These are phyloP conservation scores for Pasiphila rectangulata DNA, from an alignment of 2,888 invertebrate genomes.

Conservation along the genomic window DNA sequence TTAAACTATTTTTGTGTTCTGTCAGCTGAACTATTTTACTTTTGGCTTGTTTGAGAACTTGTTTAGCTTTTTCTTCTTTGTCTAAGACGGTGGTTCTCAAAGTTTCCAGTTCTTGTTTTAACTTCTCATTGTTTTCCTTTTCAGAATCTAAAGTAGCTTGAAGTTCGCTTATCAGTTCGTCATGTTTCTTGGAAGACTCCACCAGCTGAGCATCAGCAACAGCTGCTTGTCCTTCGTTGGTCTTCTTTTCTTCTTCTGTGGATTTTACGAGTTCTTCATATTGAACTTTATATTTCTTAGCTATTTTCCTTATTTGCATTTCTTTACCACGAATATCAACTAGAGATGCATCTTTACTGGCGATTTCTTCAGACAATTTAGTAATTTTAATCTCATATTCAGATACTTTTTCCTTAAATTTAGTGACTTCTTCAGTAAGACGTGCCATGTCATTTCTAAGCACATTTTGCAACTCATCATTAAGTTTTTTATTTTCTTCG, in stretches of 20 bases:
- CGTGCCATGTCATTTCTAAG: slow-evolving; percentile 81
- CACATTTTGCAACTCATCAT: slow-evolving; percentile 80
- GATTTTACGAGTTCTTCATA: slow-evolving; percentile 88
- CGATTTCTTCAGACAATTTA: slow-evolving; percentile 83
- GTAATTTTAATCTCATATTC: slow-evolving; percentile 82
- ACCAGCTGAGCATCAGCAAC: slow-evolving; percentile 67
- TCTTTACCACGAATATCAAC: slow-evolving; percentile 86
- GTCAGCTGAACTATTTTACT: slow-evolving; percentile 86
- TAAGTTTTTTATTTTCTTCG: slow-evolving; percentile 84
- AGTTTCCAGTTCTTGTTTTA: slow-evolving; percentile 84
- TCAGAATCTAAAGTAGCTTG: slow-evolving; percentile 67
- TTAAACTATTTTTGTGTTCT: slow-evolving; percentile 83
- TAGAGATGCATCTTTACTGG: slow-evolving; percentile 84
- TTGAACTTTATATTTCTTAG: slow-evolving; percentile 94
- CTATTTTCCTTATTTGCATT: slow-evolving; percentile 91
- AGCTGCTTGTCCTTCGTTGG: slow-evolving; percentile 77
- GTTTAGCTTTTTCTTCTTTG: slow-evolving; percentile 84
- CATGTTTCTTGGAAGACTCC: slow-evolving; percentile 77
- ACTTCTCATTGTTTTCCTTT: slow-evolving; percentile 82
- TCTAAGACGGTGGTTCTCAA: slow-evolving; percentile 78
- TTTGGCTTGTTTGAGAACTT: slow-evolving; percentile 87
- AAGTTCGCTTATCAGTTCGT: slow-evolving; percentile 68
- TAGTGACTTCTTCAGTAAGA: slow-evolving; percentile 83
- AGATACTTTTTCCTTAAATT: slow-evolving; percentile 81
- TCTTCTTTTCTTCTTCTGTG: slow-evolving; percentile 83